A percentile compares a stretch with the other conserved stretches of the same genome.
These are phyloP conservation scores for Atherinomorus stipes DNA, from an alignment of 2,113 vertebrate species.

Conservation along the genomic window DNA sequence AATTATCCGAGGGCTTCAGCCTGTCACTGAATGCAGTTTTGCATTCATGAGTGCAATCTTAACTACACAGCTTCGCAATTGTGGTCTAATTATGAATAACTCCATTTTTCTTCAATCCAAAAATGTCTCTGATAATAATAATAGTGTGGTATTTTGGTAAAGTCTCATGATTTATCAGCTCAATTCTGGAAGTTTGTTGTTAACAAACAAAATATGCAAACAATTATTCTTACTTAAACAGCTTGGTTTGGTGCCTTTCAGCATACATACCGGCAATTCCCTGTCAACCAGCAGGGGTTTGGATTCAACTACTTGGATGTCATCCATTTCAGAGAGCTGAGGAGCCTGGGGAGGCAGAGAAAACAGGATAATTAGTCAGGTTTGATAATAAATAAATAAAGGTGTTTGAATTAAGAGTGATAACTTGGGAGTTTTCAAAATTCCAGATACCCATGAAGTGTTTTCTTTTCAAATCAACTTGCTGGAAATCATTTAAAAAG, in stretches of 20 bases:
- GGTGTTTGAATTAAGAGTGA: no score
- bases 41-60: no score
- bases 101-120: no score
- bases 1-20: constrained; percentile 28
- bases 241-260: neutral
- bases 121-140: no score
- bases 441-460: neutral
- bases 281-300: constrained; percentile 81
- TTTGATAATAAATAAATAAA: neutral
- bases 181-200: no score
- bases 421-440: neutral
- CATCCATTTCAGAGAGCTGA: constrained; percentile 77
- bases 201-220: no score
- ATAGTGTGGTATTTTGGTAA: no score
- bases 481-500: no score
- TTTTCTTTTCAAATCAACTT: neutral
- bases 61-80: neutral
- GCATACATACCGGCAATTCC: constrained; percentile 80
- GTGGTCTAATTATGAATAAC: no score
- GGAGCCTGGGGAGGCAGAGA: constrained; percentile 47
- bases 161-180: no score
- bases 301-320: constrained; percentile 81
- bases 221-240: no score
- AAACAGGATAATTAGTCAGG: constrained; percentile 1
- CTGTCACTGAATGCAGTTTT: constrained; percentile 24